Conservation (phyloP, 2,888 invertebrate genomes). For the Hirudinaria manillensis region DNA sequence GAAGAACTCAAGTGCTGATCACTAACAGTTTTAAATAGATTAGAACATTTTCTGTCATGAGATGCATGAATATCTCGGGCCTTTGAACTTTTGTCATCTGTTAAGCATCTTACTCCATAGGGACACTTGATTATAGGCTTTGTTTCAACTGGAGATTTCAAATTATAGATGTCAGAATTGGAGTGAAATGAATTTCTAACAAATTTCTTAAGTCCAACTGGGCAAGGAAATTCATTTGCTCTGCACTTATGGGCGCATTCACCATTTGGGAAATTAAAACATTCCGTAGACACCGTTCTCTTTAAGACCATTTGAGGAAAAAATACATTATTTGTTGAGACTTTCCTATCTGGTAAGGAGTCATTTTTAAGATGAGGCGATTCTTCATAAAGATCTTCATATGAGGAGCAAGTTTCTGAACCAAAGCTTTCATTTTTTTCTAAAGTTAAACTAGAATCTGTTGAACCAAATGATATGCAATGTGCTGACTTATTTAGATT, state of each 20-base stretch:
- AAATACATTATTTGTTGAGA: constrained; percentile 1
- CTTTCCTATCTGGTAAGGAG: neutral
- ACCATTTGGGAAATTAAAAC: neutral
- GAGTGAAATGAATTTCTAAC: constrained; percentile 20
- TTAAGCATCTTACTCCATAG: neutral
- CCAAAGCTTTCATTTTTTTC: neutral
- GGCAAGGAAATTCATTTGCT: neutral
- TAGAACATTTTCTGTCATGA: neutral
- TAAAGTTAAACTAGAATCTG: neutral
- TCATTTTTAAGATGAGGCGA: neutral
- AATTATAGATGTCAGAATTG: constrained; percentile 16
- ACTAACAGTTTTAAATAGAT: constrained; percentile 13
- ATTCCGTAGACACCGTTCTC: constrained; percentile 18
- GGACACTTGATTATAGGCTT: neutral
- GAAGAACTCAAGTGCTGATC: constrained; percentile 8
- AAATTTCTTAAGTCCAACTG: constrained; percentile 6
- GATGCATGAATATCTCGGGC: neutral
- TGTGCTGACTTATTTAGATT: no score
- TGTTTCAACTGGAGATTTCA: constrained; percentile 13
- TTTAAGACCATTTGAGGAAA: neutral
- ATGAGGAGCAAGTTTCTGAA: neutral
- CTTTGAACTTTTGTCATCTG: neutral
- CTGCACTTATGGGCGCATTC: neutral
- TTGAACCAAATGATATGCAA: constrained; percentile 5
- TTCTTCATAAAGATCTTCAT: constrained; percentile 12